Percentiles rank a stretch among this genome's conserved stretches.
phyloP scores from a whole-genome alignment of 1,140 invertebrate species.

The Babylonia areolata region DNA sequence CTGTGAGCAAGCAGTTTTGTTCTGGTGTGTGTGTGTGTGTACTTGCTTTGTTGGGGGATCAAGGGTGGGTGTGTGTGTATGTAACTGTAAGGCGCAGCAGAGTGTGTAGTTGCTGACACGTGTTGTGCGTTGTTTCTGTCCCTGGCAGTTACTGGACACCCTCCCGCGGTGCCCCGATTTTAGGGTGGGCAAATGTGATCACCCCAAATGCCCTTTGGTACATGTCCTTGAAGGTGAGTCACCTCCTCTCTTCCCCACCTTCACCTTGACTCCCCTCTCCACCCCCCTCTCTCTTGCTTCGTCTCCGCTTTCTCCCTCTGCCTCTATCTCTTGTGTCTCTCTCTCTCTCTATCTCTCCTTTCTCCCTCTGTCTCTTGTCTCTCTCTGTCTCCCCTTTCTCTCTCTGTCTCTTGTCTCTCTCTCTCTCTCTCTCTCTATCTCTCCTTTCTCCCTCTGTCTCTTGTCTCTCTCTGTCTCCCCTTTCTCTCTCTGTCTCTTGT shows the following conservation, averaged over 20 bases:
- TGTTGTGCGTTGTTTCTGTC: neutral
- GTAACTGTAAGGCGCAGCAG: too few species aligned
- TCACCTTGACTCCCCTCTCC: neutral
- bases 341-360: constrained; percentile 23
- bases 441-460: neutral
- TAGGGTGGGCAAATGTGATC: constrained; percentile 96
- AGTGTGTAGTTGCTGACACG: too few species aligned
- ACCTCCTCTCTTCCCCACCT: neutral
- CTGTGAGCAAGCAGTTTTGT: too few species aligned
- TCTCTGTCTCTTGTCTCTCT: constrained; percentile 19
- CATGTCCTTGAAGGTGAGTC: constrained; percentile 93
- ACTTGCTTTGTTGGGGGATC: too few species aligned
- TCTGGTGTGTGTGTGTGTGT: too few species aligned
- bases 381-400: constrained; percentile 11
- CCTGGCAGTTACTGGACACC: constrained; percentile 99
- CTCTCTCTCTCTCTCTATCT: constrained; percentile 9
- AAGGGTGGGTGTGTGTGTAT: too few species aligned
- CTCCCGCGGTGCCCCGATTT: constrained; percentile 99
- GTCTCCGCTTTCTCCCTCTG: constrained; percentile 21
- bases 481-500: too few species aligned
- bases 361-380: constrained; percentile 20
- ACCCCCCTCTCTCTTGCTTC: neutral
- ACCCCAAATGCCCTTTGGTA: constrained; percentile 96
- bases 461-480: too few species aligned
- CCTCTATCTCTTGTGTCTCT: constrained; percentile 15